phyloP scores from a whole-genome alignment of 1,140 invertebrate species.

The Drosophila pectinifera region DNA sequence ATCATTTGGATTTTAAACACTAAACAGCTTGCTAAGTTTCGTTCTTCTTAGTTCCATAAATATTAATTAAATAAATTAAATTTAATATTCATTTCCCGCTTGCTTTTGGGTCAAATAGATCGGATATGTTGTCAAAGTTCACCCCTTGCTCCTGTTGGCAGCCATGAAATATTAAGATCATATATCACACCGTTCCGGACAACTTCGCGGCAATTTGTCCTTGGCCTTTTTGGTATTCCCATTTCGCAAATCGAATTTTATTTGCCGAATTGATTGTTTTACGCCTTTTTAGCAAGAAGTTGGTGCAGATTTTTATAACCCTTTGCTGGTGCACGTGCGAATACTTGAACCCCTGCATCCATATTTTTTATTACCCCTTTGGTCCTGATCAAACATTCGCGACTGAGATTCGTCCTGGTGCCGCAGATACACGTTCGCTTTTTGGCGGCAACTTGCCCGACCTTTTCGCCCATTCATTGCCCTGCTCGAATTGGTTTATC shows the following conservation, averaged over 20 bases:
- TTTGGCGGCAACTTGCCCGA: conserved; percentile 61
- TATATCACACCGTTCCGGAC: conserved; percentile 51
- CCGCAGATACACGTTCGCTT: conserved; percentile 59
- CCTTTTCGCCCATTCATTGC: conserved; percentile 84
- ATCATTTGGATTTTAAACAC: too few species aligned
- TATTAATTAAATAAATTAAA: neutral
- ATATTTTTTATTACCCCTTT: conserved; percentile 51
- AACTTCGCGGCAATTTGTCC: conserved; percentile 62
- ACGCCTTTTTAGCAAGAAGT: conserved; percentile 76
- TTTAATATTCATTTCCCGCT: neutral
- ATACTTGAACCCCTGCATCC: conserved; percentile 11
- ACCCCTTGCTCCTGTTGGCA: conserved; percentile 7
- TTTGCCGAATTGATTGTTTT: conserved; percentile 78
- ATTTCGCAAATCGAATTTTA: conserved; percentile 78
- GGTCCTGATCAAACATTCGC: conserved; percentile 27
- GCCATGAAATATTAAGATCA: conserved; percentile 31
- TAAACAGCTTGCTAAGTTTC: neutral
- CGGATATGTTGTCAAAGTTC: conserved; percentile 1
- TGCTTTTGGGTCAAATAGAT: conserved; percentile 13
- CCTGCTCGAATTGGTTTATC: conserved; percentile 85
- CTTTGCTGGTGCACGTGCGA: conserved; percentile 60
- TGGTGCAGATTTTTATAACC: conserved; percentile 68
- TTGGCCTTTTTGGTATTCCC: conserved; percentile 42
- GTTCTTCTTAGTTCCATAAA: neutral
- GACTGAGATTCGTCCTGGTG: conserved; percentile 78